Conservation (phyloP, 2,113 vertebrate genomes). For the Ranitomeya imitator region DNA sequence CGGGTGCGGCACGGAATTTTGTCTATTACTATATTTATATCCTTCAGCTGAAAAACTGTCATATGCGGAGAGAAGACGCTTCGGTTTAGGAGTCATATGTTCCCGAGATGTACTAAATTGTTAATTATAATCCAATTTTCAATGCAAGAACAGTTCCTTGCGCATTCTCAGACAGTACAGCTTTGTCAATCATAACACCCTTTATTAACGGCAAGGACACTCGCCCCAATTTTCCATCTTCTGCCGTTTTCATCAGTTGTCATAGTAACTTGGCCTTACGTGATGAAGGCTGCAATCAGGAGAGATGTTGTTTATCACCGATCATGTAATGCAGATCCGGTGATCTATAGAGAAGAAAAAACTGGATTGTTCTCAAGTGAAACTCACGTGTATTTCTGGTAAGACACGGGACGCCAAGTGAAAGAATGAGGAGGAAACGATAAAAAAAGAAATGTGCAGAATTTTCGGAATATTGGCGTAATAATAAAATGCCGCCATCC, state of each 20-base stretch:
- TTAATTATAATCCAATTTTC: neutral
- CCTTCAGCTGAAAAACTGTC: neutral
- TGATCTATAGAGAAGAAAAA: neutral
- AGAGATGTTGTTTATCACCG: conserved; percentile 10
- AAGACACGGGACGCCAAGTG: neutral
- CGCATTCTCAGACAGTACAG: too few species aligned
- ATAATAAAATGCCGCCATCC: neutral
- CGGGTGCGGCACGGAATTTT: neutral
- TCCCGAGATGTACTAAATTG: neutral
- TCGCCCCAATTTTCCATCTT: neutral
- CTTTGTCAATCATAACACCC: conserved; percentile 5
- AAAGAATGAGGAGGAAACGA: neutral
- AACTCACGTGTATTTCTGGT: neutral
- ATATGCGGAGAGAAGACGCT: neutral
- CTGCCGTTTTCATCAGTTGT: conserved; percentile 31
- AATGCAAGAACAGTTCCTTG: neutral
- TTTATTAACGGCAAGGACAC: conserved; percentile 21
- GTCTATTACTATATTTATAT: neutral
- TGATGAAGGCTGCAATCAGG: neutral
- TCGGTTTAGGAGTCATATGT: neutral
- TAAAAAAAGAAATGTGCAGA: too few species aligned
- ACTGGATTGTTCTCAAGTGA: neutral
- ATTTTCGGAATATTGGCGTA: neutral
- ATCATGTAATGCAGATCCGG: conserved; percentile 3
- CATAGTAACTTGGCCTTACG: conserved; percentile 25